Evolutionary conservation across 2,113 vertebrate genomes (phyloP), one percentile per base, ranked within the genome.

Genomic region (Rhinolophus ferrumequinum): DNA sequence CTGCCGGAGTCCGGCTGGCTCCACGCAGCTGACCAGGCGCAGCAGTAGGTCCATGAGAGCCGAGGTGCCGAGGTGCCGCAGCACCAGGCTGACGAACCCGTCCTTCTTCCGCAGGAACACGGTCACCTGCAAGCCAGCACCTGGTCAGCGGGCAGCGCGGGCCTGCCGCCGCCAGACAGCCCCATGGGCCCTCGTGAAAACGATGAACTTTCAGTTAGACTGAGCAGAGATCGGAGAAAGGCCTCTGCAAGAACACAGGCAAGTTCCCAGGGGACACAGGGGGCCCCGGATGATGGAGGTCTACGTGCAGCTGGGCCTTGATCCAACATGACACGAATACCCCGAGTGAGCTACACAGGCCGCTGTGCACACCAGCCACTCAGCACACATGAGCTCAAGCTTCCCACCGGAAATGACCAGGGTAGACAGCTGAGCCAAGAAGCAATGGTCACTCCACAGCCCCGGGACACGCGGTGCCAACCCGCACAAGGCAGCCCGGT

Each of bases 41-140:
- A 99, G 99, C 91, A 99, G 98, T 73, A 99, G 98, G 98, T 99
- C 99, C 99, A 99, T 99, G 99, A 99, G 99, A 50, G 99, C 99
- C 0, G 99, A 99, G 5, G 99, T 99, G 72, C 99, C 99, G 1
- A 99, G 99, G 96, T 99, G 99, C 98, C 99, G 99, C 81, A 99
- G 98, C 98, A 99, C 99, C 98, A 99, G 98, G 97, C 98, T 98
- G 58, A 99, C 98, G 79, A 99, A 99, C 54, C 98, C 98, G 72
- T 99, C 99, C 97, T 99, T 99, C 97, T 99, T 99, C 98, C 99
- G 99, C 97, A 99, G 86, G 96, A 99, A 99, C 0, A 98, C 95
- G 38, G 99, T 99, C 97, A 99, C 99, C 99, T 99, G 75, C 14
- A 82, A 79, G 44, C 80, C 95, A 79, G 80, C 2, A 79, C 8